Conservation (phyloP, 2,888 invertebrate genomes). For the Heliconius aoede region DNA sequence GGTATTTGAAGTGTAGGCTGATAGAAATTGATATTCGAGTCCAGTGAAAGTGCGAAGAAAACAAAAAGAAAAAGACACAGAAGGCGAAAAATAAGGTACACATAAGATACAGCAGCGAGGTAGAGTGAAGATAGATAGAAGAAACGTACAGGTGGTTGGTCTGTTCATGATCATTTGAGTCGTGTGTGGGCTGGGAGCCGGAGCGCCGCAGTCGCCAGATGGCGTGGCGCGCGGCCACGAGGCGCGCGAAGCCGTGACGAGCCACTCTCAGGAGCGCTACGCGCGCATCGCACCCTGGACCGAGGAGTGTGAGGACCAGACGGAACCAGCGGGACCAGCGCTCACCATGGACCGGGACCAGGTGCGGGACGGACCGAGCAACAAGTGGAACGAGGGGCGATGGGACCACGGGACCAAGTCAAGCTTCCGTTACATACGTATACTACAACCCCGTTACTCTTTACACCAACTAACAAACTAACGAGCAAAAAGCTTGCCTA, state of each 20-base stretch:
- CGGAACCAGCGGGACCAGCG: slow-evolving; percentile 53
- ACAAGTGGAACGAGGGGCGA: slow-evolving; percentile 50
- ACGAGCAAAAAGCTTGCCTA: slow-evolving; percentile 80
- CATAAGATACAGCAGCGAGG: slow-evolving; percentile 54
- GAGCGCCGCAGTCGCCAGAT: slow-evolving; percentile 87
- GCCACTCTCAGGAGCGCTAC: slow-evolving; percentile 83
- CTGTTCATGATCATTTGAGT: slow-evolving; percentile 81
- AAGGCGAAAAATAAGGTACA: slow-evolving; percentile 47
- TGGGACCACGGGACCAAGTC: slow-evolving; percentile 31
- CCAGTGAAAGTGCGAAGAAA: slow-evolving; percentile 39
- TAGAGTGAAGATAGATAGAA: slow-evolving; percentile 66
- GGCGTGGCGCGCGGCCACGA: slow-evolving; percentile 88
- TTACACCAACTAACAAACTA: slow-evolving; percentile 53
- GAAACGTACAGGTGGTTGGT: slow-evolving; percentile 83
- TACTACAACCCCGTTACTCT: slow-evolving; percentile 28
- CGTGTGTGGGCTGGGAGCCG: slow-evolving; percentile 80
- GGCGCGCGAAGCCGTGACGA: slow-evolving; percentile 87
- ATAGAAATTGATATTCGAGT: slow-evolving; percentile 1
- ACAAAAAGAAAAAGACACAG: slow-evolving; percentile 28
- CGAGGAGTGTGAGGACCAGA: slow-evolving; percentile 63
- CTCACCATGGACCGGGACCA: slow-evolving; percentile 60
- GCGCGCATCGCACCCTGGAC: slow-evolving; percentile 64
- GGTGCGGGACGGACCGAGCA: slow-evolving; percentile 48
- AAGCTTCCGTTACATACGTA: slow-evolving; percentile 47
- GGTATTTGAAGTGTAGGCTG: background rate